Conservation (phyloP, 2,888 invertebrate species). For the Lasioglossum lativentre region DNA sequence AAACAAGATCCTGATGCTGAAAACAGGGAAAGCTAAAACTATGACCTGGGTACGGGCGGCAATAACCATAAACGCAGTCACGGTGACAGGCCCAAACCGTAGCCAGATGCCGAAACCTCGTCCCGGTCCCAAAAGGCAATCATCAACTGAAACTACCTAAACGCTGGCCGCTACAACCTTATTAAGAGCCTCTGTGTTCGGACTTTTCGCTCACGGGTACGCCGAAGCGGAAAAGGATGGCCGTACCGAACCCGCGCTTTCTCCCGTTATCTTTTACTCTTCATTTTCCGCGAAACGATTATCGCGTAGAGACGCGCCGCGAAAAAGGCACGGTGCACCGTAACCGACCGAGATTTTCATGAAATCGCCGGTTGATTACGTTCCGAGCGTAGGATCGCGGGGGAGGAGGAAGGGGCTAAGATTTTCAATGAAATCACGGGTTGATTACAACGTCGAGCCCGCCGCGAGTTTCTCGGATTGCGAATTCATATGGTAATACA, state of each 20-base stretch:
- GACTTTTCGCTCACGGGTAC: conserved; percentile 37
- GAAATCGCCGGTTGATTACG: conserved; percentile 55
- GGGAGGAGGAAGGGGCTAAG: conserved; percentile 53
- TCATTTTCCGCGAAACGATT: background rate
- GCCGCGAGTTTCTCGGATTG: conserved; percentile 62
- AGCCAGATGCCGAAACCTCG: no score
- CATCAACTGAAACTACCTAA: no score
- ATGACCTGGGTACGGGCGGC: no score
- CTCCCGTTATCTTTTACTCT: background rate
- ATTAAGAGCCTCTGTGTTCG: conserved; percentile 63
- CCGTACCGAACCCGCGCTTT: conserved; percentile 3
- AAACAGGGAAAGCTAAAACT: no score
- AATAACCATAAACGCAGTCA: no score
- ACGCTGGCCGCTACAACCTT: no score
- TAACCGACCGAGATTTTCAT: conserved; percentile 37
- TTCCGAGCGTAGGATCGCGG: conserved; percentile 16
- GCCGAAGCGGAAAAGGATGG: conserved; percentile 10
- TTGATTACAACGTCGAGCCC: conserved; percentile 64
- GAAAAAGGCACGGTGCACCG: conserved; percentile 15
- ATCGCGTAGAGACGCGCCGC: conserved; percentile 18
- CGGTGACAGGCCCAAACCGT: no score
- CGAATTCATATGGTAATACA: conserved; percentile 71
- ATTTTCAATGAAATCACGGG: conserved; percentile 69
- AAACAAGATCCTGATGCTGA: no score
- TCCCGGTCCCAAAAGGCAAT: no score